Base-by-base conservation (phyloP, 2,797 vertebrate genomes). In the Lithobates sylvaticus region DNA sequence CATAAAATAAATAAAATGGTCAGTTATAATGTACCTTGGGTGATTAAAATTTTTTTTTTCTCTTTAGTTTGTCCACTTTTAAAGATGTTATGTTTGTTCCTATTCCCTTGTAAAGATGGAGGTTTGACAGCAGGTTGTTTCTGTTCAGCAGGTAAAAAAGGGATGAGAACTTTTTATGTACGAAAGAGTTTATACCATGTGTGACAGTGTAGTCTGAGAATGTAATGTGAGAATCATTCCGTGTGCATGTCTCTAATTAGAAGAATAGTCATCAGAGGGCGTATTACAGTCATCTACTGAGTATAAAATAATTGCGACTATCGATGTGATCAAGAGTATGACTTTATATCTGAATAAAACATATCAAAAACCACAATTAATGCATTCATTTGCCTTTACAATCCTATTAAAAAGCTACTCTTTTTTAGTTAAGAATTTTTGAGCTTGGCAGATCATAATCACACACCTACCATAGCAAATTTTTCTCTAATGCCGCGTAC, bases 181-280 rank as follows among this genome's bases (percentile, higher is more conserved):
- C 3, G 50, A 54, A 5, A 23, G 54, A 61, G 54, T 61, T 23
- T 23, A 34, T 61, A 23, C 61, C 75, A 77, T 64, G 10, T 54
- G 32, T 81, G 78, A 81, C 78, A 16, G 21, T 47, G 16, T 50
- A 54, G 78, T 72, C 68, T 81, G 50, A 58, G 68, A 81, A 81
- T 71, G 44, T 71, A 32, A 23, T 58, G 18, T 71, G 44, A 71
- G 29, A 71, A 29, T 71, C 47, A 81, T 21, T 50, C 15, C 26
- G 12, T 29, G 26, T 68, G 26, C 44, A 75, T 7, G 21, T 54
- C 3, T 61, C 6, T 23, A 21, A 23, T 61, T 61, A 61, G n/a
- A 16, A 7, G 54, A 8, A 39, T 64, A 77, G 75, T 61, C 75
- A 77, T 77, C 32, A 3, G 5, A 61, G 54, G 75, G 54, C 12